Conservation (phyloP, 2,113 vertebrate genomes). For the Salvelinus fontinalis region DNA sequence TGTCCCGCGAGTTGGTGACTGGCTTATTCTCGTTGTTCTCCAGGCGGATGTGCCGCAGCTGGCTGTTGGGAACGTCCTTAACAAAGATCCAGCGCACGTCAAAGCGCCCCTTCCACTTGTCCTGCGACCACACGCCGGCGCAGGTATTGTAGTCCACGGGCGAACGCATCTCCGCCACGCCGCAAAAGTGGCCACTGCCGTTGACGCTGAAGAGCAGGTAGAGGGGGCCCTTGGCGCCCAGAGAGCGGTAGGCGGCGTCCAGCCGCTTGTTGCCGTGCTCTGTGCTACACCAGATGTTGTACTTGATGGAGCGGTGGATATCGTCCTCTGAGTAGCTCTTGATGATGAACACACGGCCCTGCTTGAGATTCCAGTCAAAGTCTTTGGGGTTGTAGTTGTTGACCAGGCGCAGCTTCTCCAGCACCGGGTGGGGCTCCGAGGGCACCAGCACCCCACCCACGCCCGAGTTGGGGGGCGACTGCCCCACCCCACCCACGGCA, state of each 20-base stretch:
- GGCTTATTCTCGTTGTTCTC: conserved; percentile 99
- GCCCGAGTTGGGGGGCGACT: conserved; percentile 80
- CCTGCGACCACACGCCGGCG: conserved; percentile 99
- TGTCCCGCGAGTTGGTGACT: conserved; percentile 99
- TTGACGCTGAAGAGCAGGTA: conserved; percentile 99
- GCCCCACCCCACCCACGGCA: conserved; percentile 79
- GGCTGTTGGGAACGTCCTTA: conserved; percentile 99
- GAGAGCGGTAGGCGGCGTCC: conserved; percentile 92
- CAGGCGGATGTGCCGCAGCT: conserved; percentile 97
- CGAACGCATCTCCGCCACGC: conserved; percentile 98
- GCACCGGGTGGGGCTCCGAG: conserved; percentile 90
- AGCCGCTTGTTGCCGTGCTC: conserved; percentile 99
- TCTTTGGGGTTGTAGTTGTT: conserved; percentile 99
- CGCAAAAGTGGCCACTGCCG: conserved; percentile 98
- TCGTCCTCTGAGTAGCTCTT: conserved; percentile 99
- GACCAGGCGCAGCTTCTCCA: conserved; percentile 95
- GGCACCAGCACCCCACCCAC: conserved; percentile 73
- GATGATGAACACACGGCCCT: conserved; percentile 98
- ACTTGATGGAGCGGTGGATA: conserved; percentile 99
- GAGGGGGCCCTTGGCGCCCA: conserved; percentile 92
- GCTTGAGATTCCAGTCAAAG: conserved; percentile 99
- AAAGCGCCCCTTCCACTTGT: conserved; percentile 99
- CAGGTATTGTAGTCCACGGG: conserved; percentile 99
- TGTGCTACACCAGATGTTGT: conserved; percentile 99
- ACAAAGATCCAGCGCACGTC: conserved; percentile 99